Percentiles rank a stretch among this genome's conserved stretches.
Conservation (phyloP, 2,888 invertebrate species). For the Invenusta paracnida region DNA sequence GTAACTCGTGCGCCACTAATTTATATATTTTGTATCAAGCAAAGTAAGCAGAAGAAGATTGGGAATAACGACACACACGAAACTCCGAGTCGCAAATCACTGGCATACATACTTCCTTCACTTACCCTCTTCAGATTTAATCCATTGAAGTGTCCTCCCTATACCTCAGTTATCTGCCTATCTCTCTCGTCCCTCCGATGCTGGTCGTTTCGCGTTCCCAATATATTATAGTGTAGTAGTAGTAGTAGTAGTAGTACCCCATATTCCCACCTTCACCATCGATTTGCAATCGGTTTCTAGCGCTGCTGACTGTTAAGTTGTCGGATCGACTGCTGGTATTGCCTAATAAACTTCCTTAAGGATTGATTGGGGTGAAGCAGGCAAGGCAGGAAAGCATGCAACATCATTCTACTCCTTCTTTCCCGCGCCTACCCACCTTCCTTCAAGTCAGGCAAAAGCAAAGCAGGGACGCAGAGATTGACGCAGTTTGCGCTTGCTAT, state of each 20-base stretch:
- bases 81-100: conserved; percentile 1
- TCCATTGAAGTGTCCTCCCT: conserved; percentile 12
- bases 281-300: conserved; percentile 29
- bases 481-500: not conserved
- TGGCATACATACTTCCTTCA: not conserved
- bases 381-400: too few species aligned
- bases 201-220: too few species aligned
- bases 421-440: too few species aligned
- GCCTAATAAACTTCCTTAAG: conserved; percentile 1
- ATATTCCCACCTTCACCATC: not conserved
- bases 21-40: too few species aligned
- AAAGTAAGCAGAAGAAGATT: not conserved
- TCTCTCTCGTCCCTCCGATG: not conserved
- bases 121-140: not conserved
- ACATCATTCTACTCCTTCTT: not conserved
- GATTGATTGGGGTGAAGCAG: not conserved
- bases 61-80: not conserved
- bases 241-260: not conserved
- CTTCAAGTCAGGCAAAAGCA: too few species aligned
- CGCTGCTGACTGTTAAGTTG: not conserved
- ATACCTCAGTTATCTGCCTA: not conserved
- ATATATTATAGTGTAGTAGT: too few species aligned
- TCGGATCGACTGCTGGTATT: conserved; percentile 24
- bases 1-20: too few species aligned
- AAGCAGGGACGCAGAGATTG: too few species aligned